phyloP scores from a whole-genome alignment of 2,113 vertebrate genomes.

The Neolamprologus sp. region DNA sequence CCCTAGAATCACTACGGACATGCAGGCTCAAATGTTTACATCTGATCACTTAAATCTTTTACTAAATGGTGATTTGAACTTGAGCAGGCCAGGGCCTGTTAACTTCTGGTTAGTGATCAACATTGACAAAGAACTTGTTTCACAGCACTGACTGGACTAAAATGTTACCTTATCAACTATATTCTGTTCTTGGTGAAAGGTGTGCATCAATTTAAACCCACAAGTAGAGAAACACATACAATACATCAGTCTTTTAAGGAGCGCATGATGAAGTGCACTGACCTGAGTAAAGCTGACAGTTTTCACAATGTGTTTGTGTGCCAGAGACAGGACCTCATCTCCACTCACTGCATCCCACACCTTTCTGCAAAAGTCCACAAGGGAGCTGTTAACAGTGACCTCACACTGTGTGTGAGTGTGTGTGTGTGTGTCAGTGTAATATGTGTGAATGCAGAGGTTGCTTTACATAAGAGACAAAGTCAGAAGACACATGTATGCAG shows the following conservation, averaged over 20 bases:
- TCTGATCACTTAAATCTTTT: background rate
- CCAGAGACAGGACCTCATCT: conserved; percentile 89
- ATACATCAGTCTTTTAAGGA: background rate
- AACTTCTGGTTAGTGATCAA: background rate
- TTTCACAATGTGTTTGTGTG: conserved; percentile 99
- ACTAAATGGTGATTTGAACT: background rate
- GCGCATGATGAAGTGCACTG: background rate
- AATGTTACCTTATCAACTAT: background rate
- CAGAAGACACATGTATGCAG: background rate
- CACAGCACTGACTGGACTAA: background rate
- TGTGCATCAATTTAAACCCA: background rate
- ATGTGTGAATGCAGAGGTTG: background rate
- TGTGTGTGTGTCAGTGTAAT: background rate
- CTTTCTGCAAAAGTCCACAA: conserved; percentile 76
- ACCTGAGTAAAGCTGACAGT: conserved; percentile 94
- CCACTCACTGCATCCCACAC: conserved; percentile 98
- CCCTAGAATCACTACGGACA: background rate
- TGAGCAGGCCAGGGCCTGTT: background rate
- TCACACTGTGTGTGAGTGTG: background rate
- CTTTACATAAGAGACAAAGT: background rate
- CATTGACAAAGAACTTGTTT: background rate
- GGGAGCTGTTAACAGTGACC: background rate
- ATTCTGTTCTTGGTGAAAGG: background rate
- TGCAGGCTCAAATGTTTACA: background rate
- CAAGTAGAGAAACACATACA: background rate